These are phyloP conservation scores for Subacronicta megacephala DNA, from an alignment of 2,888 invertebrate genomes.

Conservation along the genomic window DNA sequence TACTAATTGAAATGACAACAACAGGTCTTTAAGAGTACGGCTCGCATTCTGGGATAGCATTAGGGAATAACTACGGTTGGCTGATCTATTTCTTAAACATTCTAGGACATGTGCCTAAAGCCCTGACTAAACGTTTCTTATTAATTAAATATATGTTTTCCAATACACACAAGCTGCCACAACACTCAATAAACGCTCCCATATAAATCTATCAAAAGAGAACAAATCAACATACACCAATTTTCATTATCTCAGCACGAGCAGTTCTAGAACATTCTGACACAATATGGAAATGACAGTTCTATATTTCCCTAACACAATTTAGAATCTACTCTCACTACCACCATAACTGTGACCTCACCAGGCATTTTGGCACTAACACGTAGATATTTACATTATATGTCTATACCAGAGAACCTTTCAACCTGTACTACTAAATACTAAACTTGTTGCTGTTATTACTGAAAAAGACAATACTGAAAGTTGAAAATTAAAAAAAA, in stretches of 20 bases:
- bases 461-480: constrained; percentile 27
- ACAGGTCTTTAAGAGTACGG: neutral
- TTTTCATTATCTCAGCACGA: neutral
- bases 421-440: constrained; percentile 20
- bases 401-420: constrained; percentile 2
- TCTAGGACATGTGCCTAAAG: too few relatives aligned
- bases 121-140: too few relatives aligned
- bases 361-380: constrained; percentile 48
- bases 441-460: constrained; percentile 24
- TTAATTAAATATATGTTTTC: too few relatives aligned
- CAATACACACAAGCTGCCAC: too few relatives aligned
- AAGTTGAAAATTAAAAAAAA: constrained; percentile 7
- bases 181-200: too few relatives aligned
- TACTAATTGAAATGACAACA: neutral
- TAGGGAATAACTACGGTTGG: too few relatives aligned
- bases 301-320: constrained; percentile 3
- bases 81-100: too few relatives aligned
- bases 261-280: constrained; percentile 15
- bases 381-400: constrained; percentile 38
- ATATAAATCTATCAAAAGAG: constrained; percentile 12
- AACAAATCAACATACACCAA: neutral
- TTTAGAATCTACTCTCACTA: constrained; percentile 30
- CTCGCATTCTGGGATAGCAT: neutral
- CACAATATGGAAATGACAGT: neutral
- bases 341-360: constrained; percentile 29